Evolutionary conservation across 2,888 invertebrate genomes (phyloP), one percentile per base, ranked within the genome.

Genomic region (Philhelius pedissequus): DNA sequence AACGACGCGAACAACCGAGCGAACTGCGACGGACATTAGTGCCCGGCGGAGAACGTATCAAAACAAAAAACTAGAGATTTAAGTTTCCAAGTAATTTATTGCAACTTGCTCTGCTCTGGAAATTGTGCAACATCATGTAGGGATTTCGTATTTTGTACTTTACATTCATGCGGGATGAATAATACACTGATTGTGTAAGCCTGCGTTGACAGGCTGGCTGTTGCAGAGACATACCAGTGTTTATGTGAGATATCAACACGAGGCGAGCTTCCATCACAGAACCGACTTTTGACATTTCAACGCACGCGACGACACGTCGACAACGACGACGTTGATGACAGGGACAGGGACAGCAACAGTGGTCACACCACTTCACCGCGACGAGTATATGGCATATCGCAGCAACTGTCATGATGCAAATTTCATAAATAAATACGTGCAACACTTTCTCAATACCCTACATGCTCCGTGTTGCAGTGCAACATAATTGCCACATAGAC

Each of bases 1-100:
- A 8, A 27, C 48, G 15, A 8, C 22, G 8, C 60, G 3, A 5
- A 18, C 58, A 32, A n/a, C n/a, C n/a, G n/a, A n/a, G n/a, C n/a
- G n/a, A n/a, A n/a, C n/a, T n/a, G n/a, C n/a, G 48, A 64, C 79
- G 70, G 75, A 82, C 79, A 79, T 75, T 83, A 79, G 73, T 76
- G 43, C 45, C 52, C 40, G 38, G 58, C 35, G 35, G 35, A 35
- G 35, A 56, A 38, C 60, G 62, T 32, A 25, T 7, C 32, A 2
- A 30, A 22, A 38, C 4, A 15, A 25, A 60, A 20, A 4, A 27
- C 15, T 40, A 25, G 27, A 64, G 48, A 64, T 64, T 74, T 83
- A 70, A 56, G 45, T 83, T 74, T 64, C 50, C 70, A 70, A 70
- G 84, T 68, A 76, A 80, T 80, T 80, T 80, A 84, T 79, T 84